A percentile compares a stretch with the other conserved stretches of the same genome.
Conservation (phyloP, 2,888 invertebrate species). For the Rhagium mordax region DNA sequence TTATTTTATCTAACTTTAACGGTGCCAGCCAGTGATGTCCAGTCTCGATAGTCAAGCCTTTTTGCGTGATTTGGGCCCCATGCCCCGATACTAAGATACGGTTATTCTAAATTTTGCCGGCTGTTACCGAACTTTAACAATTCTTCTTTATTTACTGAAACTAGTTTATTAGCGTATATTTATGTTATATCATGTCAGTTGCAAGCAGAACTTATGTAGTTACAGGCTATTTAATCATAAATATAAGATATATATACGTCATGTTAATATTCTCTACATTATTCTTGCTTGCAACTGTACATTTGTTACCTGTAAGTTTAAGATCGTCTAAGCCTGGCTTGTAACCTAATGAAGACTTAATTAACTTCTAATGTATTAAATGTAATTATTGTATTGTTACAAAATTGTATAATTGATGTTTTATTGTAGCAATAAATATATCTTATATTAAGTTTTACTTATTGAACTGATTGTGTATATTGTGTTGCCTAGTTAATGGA, state of each 20-base stretch:
- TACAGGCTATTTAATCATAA: neutral
- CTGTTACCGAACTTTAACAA: too few relatives aligned
- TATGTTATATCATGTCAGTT: neutral
- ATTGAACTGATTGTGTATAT: too few relatives aligned
- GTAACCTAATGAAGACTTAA: constrained; percentile 41
- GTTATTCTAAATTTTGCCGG: too few relatives aligned
- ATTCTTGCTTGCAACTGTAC: constrained; percentile 19
- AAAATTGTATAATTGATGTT: constrained; percentile 54
- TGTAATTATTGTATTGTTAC: constrained; percentile 51
- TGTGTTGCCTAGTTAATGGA: too few relatives aligned
- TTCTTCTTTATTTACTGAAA: constrained; percentile 3
- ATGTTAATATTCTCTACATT: neutral
- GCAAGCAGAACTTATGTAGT: neutral
- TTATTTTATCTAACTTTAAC: constrained; percentile 6
- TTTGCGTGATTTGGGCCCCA: too few relatives aligned
- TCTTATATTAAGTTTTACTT: constrained; percentile 49
- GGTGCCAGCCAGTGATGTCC: too few relatives aligned
- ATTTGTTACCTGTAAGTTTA: constrained; percentile 33
- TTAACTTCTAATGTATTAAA: constrained; percentile 31
- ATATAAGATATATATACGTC: neutral
- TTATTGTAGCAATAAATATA: constrained; percentile 57
- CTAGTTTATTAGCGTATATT: neutral
- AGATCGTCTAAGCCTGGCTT: constrained; percentile 31
- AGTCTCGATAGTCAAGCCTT: too few relatives aligned
- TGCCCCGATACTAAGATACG: too few relatives aligned